phyloP scores from a whole-genome alignment of 2,113 vertebrate genomes.

The Nibea coibor region DNA sequence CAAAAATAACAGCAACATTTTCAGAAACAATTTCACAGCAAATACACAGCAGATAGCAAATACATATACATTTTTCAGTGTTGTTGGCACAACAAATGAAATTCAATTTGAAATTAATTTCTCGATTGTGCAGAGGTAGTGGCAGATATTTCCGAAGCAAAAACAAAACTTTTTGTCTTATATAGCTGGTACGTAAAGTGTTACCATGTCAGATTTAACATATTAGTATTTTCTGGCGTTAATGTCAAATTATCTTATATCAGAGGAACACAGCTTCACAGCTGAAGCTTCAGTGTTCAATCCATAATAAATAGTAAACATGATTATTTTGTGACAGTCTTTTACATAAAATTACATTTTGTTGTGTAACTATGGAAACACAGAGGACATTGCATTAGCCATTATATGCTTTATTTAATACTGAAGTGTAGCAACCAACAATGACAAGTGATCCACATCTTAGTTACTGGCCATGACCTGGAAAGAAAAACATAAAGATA shows the following conservation, averaged over 20 bases:
- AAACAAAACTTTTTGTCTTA: no score
- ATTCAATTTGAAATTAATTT: no score
- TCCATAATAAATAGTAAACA: neutral
- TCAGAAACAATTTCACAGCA: no score
- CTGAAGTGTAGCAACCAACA: neutral
- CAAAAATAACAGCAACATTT: no score
- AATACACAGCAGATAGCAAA: no score
- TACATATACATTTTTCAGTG: no score
- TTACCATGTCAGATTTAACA: neutral
- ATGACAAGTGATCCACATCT: conserved; percentile 28
- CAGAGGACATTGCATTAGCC: neutral
- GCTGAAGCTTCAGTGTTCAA: neutral
- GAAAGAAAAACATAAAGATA: neutral
- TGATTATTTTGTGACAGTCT: neutral
- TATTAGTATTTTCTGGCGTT: no score
- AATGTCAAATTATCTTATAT: neutral
- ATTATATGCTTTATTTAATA: conserved; percentile 50
- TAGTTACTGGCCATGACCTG: conserved; percentile 82
- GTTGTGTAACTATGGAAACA: neutral
- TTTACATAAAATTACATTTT: no score
- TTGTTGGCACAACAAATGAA: no score
- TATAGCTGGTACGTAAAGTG: no score
- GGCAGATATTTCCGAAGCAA: no score
- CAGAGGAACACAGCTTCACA: neutral
- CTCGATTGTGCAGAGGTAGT: no score